phyloP scores from a whole-genome alignment of 64 coral and sea anemone species.

The Dendrophyllia cribrosa region DNA sequence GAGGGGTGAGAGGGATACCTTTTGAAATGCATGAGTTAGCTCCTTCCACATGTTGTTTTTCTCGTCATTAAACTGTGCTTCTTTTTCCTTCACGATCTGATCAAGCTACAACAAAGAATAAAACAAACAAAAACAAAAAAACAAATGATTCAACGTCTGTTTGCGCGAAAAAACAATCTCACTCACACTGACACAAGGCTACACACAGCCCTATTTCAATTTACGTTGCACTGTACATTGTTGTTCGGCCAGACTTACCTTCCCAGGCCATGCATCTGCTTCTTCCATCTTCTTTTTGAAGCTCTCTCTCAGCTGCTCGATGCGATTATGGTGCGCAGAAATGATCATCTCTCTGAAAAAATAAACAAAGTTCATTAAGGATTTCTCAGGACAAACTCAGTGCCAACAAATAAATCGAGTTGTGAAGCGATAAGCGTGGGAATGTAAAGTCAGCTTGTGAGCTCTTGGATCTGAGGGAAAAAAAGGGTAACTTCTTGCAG shows the following conservation, averaged over 20 bases:
- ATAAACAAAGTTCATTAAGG: no score
- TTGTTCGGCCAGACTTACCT: conserved; percentile 22
- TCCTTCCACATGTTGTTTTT: conserved; percentile 90
- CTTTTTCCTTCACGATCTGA: conserved; percentile 65
- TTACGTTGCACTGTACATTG: no score
- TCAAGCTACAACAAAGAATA: conserved; percentile 52
- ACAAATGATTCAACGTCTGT: background rate
- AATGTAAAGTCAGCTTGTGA: no score
- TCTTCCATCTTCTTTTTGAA: conserved; percentile 95
- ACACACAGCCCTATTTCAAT: no score
- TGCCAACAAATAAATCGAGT: no score
- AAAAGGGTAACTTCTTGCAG: no score
- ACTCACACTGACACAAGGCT: no score
- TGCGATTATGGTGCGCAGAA: conserved; percentile 92
- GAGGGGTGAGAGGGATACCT: conserved; percentile 29
- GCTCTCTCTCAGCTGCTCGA: conserved; percentile 99
- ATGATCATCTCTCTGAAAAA: conserved; percentile 91
- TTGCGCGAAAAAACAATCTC: no score
- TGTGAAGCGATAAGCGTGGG: no score
- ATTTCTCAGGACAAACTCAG: no score
- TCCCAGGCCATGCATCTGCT: conserved; percentile 73
- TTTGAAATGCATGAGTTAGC: conserved; percentile 82
- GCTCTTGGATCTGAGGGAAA: no score
- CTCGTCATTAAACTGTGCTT: conserved; percentile 69
- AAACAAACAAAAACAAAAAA: no score